phyloP scores from a whole-genome alignment of 1,140 invertebrate genomes.

The Chymomyza costata region DNA sequence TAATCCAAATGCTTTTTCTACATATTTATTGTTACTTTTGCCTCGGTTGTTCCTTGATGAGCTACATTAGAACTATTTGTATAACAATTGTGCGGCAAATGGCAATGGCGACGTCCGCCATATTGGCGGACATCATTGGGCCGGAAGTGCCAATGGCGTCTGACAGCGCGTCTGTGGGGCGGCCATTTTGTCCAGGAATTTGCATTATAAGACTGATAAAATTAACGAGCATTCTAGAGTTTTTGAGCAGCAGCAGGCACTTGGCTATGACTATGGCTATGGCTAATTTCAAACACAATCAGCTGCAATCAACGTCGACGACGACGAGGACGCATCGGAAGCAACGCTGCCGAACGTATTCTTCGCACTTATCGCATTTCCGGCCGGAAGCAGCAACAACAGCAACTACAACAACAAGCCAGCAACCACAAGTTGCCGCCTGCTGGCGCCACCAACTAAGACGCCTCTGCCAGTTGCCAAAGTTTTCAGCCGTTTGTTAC shows the following conservation, averaged over 20 bases:
- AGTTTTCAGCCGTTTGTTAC: background rate
- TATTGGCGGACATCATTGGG: slow-evolving; percentile 15
- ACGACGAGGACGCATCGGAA: slow-evolving; percentile 1
- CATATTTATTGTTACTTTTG: slow-evolving; percentile 62
- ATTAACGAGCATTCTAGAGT: slow-evolving; percentile 73
- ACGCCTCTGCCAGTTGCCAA: no score
- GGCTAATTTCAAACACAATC: slow-evolving; percentile 9
- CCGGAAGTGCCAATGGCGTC: slow-evolving; percentile 21
- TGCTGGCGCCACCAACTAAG: slow-evolving; percentile 36
- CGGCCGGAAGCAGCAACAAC: slow-evolving; percentile 1
- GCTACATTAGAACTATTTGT: slow-evolving; percentile 53
- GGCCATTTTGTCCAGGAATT: slow-evolving; percentile 65
- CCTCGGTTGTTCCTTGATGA: slow-evolving; percentile 54
- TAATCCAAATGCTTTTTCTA: slow-evolving; percentile 61
- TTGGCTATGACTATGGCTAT: slow-evolving; percentile 14
- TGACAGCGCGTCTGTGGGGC: no score
- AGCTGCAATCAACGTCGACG: slow-evolving; percentile 22
- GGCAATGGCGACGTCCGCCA: slow-evolving; percentile 12
- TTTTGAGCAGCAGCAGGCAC: slow-evolving; percentile 40
- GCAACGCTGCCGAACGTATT: slow-evolving; percentile 7
- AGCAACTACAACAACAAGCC: slow-evolving; percentile 4
- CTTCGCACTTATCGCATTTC: slow-evolving; percentile 3
- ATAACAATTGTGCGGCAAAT: slow-evolving; percentile 30
- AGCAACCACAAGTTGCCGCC: slow-evolving; percentile 8
- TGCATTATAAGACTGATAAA: slow-evolving; percentile 75